Evolutionary conservation across 1,140 invertebrate species (phyloP).

Genomic region (Dreissena polymorpha): DNA sequence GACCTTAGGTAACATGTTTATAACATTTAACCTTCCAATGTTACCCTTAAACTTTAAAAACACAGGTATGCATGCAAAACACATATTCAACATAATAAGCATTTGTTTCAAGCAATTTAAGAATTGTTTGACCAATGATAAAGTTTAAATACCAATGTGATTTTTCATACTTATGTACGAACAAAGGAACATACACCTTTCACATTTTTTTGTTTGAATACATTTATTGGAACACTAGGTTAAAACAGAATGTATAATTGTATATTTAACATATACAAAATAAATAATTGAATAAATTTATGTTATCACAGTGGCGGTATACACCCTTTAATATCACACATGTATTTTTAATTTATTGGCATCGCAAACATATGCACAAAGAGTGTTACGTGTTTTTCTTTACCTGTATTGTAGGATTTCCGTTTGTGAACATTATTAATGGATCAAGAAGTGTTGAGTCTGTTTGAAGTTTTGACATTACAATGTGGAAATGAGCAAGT

Average conservation of each 20-base stretch:
- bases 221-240: neutral
- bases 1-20: too few relatives aligned
- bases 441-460: conserved; percentile 54
- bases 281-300: too few relatives aligned
- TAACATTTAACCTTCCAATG: too few relatives aligned
- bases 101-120: too few relatives aligned
- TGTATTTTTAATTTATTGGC: neutral
- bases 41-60: too few relatives aligned
- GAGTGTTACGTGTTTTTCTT: neutral
- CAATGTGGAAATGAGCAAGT: conserved; percentile 56
- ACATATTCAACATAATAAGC: too few relatives aligned
- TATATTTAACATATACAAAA: neutral
- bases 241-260: neutral
- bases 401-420: conserved; percentile 46
- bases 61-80: too few relatives aligned
- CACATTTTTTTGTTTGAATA: neutral
- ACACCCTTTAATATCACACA: neutral
- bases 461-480: conserved; percentile 43
- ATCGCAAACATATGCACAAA: neutral
- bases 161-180: too few relatives aligned
- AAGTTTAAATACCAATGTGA: too few relatives aligned
- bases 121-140: too few relatives aligned
- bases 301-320: too few relatives aligned
- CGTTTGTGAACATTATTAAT: conserved; percentile 47
- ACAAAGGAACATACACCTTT: too few relatives aligned